A percentile compares a stretch with the other conserved stretches of the same genome.
Conservation (phyloP, 2,797 vertebrate genomes). For the Poecilia wingei region DNA sequence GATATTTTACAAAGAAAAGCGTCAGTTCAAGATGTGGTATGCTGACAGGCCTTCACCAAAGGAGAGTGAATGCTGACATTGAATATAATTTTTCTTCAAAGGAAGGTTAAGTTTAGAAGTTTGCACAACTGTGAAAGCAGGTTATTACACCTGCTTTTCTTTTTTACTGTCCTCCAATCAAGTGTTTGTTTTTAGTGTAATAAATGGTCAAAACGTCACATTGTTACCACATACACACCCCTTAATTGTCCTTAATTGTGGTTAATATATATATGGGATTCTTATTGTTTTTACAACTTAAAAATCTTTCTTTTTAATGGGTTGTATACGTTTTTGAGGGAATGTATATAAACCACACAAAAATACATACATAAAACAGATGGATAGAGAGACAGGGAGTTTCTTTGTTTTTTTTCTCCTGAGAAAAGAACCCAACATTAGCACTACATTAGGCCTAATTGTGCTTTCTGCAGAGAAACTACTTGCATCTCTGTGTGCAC, state of each 20-base stretch:
- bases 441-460: neutral
- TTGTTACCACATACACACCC: too few species aligned
- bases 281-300: neutral
- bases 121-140: neutral
- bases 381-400: neutral
- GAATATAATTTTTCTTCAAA: neutral
- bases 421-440: neutral
- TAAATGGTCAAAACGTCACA: neutral
- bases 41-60: neutral
- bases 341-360: neutral
- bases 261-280: neutral
- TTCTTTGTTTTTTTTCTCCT: neutral
- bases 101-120: neutral
- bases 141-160: neutral
- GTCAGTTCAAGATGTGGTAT: neutral
- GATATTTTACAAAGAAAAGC: neutral
- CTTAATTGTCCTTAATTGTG: neutral
- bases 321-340: neutral
- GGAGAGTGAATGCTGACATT: neutral
- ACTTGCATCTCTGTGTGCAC: neutral
- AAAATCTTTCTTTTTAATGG: neutral
- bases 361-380: neutral
- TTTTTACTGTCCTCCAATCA: neutral
- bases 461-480: slow-evolving; percentile 4
- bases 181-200: neutral